Conservation (phyloP, 2,797 vertebrate species). For the Cetoscarus ocellatus region DNA sequence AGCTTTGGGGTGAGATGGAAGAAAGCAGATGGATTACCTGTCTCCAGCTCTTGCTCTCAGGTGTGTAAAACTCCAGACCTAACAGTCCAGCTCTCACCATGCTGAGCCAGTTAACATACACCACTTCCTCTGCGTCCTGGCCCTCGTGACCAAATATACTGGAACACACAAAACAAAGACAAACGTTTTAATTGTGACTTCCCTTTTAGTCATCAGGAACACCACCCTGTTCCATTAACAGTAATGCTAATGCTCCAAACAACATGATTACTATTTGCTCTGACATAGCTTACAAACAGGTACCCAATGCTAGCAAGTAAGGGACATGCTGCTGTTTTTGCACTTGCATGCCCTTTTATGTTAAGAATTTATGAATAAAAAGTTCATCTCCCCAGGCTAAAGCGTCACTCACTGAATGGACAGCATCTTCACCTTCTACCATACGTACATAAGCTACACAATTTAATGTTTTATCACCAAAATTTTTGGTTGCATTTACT, state of each 20-base stretch:
- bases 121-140: slow-evolving; percentile 88
- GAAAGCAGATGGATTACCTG: slow-evolving; percentile 81
- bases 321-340: no score
- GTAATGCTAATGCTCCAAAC: background rate
- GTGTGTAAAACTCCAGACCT: slow-evolving; percentile 93
- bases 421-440: no score
- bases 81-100: slow-evolving; percentile 92
- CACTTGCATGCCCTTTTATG: no score
- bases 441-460: no score
- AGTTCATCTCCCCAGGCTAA: no score
- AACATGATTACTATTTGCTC: background rate
- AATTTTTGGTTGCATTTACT: no score
- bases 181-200: background rate
- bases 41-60: slow-evolving; percentile 91
- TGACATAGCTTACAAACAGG: no score
- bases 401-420: no score
- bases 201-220: background rate
- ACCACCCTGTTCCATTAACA: background rate
- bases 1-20: background rate
- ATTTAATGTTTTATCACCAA: no score
- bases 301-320: no score
- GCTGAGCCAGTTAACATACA: slow-evolving; percentile 94
- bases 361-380: no score
- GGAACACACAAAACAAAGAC: slow-evolving; percentile 12
- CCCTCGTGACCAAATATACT: slow-evolving; percentile 92